Evolutionary conservation across 2,888 invertebrate genomes (phyloP).

Genomic region (Papilio gigon): DNA sequence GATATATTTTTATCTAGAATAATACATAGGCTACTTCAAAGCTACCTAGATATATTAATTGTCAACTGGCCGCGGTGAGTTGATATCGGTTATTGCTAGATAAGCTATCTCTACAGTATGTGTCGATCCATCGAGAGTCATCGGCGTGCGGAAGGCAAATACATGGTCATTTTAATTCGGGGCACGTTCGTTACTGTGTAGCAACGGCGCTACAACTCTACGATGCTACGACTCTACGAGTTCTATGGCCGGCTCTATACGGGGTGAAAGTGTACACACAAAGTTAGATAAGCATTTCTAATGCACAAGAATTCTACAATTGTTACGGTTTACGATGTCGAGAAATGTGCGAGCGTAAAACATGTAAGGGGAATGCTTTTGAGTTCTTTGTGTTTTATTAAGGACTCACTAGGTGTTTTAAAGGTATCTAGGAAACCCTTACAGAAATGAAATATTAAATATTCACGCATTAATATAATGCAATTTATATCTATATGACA

Average conservation of each 20-base stretch:
- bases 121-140: slow-evolving; percentile 14
- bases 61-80: neutral
- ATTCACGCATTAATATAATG: neutral
- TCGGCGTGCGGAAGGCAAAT: slow-evolving; percentile 24
- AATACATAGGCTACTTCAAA: too few relatives aligned
- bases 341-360: neutral
- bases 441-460: neutral
- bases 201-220: slow-evolving; percentile 11
- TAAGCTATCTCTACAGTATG: neutral
- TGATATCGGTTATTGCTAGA: neutral
- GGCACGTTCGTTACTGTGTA: slow-evolving; percentile 27
- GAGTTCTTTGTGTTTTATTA: neutral
- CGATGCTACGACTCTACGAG: neutral
- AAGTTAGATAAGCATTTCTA: slow-evolving; percentile 18
- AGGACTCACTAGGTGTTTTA: neutral
- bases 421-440: neutral
- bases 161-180: slow-evolving; percentile 22
- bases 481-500: neutral
- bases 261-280: slow-evolving; percentile 20
- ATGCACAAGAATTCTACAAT: slow-evolving; percentile 3
- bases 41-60: neutral
- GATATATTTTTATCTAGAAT: too few relatives aligned
- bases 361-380: neutral
- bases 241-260: neutral
- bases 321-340: neutral